phyloP scores from a whole-genome alignment of 2,797 vertebrate species.

The Anguilla obscura region DNA sequence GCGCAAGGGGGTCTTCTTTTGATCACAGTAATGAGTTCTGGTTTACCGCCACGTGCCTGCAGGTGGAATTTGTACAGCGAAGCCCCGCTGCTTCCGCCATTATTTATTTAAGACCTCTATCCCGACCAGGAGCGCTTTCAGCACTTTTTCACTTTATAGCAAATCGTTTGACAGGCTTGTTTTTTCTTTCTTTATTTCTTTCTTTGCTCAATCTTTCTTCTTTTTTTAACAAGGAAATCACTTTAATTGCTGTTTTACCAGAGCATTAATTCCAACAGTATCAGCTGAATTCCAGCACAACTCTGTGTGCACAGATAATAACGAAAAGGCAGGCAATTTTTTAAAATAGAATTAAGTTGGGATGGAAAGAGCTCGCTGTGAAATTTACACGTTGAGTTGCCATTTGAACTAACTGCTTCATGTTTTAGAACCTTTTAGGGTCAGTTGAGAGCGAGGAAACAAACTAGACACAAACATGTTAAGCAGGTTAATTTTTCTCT shows the following conservation, averaged over 20 bases:
- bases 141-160: constrained; percentile 43
- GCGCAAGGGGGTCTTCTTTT: constrained; percentile 63
- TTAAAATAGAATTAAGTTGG: constrained; percentile 6
- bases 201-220: no score
- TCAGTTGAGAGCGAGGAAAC: background rate
- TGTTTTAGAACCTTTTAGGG: background rate
- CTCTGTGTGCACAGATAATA: background rate
- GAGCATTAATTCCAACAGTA: constrained; percentile 24
- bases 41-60: constrained; percentile 67
- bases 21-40: constrained; percentile 74
- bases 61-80: constrained; percentile 57
- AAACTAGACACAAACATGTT: background rate
- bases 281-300: constrained; percentile 34
- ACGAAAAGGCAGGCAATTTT: constrained; percentile 15
- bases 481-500: background rate
- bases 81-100: constrained; percentile 40
- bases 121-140: constrained; percentile 42
- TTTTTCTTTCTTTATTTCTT: background rate
- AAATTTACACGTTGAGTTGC: background rate
- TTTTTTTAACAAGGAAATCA: constrained; percentile 21
- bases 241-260: constrained; percentile 31
- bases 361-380: constrained; percentile 5
- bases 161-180: constrained; percentile 17
- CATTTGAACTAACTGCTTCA: background rate
- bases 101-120: constrained; percentile 57